phyloP scores from a whole-genome alignment of 2,888 invertebrate genomes.

The Agrochola lychnidis region DNA sequence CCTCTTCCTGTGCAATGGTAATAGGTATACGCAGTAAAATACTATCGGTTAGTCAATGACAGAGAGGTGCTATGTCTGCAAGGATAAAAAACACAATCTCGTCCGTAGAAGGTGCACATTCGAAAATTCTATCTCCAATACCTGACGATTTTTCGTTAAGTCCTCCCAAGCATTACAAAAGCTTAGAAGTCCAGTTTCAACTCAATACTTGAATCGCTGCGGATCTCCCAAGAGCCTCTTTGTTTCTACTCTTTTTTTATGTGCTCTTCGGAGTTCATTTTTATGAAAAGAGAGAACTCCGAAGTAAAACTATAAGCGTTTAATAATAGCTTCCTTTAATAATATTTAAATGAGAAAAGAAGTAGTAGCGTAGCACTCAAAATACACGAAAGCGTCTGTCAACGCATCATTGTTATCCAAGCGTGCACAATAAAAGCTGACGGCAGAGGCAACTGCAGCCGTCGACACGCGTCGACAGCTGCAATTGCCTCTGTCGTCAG shows the following conservation, averaged over 20 bases:
- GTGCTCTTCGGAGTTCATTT: not conserved
- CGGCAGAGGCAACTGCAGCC: too few species aligned
- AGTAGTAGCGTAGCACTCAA: not conserved
- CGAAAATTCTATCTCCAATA: too few species aligned
- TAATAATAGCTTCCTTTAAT: not conserved
- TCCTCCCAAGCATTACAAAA: not conserved
- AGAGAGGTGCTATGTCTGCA: not conserved
- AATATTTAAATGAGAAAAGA: not conserved
- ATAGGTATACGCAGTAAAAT: not conserved
- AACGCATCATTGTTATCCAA: constrained; percentile 7
- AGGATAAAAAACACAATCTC: not conserved
- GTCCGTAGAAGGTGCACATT: not conserved
- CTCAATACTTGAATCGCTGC: not conserved
- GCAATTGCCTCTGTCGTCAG: too few species aligned
- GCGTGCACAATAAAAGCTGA: not conserved
- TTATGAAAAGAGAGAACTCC: not conserved
- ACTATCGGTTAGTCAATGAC: not conserved
- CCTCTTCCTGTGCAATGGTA: constrained; percentile 21
- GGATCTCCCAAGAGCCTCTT: not conserved
- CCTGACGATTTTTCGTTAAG: not conserved
- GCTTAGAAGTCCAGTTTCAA: not conserved
- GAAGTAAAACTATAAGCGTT: too few species aligned
- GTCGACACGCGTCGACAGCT: too few species aligned
- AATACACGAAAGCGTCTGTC: not conserved
- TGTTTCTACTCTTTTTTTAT: not conserved